These are phyloP conservation scores for Heteronetta atricapilla DNA, from an alignment of 2,113 vertebrate species.

Conservation along the genomic window DNA sequence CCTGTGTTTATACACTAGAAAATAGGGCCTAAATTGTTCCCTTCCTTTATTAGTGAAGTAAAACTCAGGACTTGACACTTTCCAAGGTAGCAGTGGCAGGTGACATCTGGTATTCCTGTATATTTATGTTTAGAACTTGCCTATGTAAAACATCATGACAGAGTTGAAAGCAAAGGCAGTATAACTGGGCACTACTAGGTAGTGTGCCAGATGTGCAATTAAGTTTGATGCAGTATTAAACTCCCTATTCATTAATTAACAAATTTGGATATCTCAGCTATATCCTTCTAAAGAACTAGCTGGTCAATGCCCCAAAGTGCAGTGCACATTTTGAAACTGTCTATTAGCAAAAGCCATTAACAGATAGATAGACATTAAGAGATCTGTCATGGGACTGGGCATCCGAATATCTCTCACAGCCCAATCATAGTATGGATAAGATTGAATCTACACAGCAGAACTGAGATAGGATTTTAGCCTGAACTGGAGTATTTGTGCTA, in stretches of 20 bases:
- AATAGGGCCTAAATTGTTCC: background rate
- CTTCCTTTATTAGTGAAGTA: background rate
- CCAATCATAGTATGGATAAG: background rate
- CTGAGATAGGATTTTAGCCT: background rate
- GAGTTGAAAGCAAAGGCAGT: background rate
- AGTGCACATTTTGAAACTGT: background rate
- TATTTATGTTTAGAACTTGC: background rate
- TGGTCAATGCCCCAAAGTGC: background rate
- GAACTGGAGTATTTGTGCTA: background rate
- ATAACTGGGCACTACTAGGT: background rate
- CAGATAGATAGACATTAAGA: background rate
- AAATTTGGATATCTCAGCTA: background rate
- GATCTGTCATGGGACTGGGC: background rate
- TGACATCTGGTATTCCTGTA: background rate
- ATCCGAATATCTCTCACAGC: background rate
- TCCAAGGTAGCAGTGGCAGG: background rate
- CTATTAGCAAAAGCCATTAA: background rate
- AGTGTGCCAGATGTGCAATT: conserved; percentile 5
- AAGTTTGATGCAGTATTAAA: background rate
- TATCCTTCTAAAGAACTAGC: background rate
- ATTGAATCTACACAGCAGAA: background rate
- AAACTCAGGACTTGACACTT: background rate
- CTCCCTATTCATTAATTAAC: conserved; percentile 5
- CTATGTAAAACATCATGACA: background rate
- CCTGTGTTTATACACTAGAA: background rate